Evolutionary conservation across 1,140 invertebrate species (phyloP).

Genomic region (Bombus pyrosoma): DNA sequence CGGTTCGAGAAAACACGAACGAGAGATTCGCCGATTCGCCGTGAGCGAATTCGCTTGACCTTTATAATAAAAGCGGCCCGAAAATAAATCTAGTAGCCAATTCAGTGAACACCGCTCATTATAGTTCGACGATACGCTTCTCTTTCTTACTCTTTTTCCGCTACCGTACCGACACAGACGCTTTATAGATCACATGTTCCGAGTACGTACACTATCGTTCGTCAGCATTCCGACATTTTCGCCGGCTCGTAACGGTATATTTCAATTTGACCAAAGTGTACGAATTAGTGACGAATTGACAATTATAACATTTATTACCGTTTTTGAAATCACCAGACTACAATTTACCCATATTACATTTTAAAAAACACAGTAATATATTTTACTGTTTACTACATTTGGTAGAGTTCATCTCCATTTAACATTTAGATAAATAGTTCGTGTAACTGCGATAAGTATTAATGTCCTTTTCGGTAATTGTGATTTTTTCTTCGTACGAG

Average conservation of each 20-base stretch:
- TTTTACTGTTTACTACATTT: not conserved
- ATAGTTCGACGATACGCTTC: conserved; percentile 36
- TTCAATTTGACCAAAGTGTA: not conserved
- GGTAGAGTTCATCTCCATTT: not conserved
- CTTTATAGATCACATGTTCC: not conserved
- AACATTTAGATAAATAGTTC: not conserved
- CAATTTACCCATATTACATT: not conserved
- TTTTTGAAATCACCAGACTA: not conserved
- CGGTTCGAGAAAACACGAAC: conserved; percentile 32
- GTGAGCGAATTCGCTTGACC: conserved; percentile 69
- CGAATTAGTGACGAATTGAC: not conserved
- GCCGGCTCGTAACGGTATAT: not conserved
- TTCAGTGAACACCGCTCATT: conserved; percentile 44
- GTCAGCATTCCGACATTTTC: not conserved
- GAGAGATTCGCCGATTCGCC: conserved; percentile 57
- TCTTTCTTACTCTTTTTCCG: not conserved
- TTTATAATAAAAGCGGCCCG: conserved; percentile 53
- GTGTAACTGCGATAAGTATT: not conserved
- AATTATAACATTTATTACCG: not conserved
- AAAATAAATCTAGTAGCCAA: conserved; percentile 58
- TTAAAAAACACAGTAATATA: too few relatives aligned
- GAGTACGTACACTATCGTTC: too few relatives aligned
- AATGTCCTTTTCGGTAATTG: not conserved
- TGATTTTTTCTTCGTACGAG: not conserved
- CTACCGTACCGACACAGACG: too few relatives aligned